Base-by-base conservation (phyloP, 2,888 invertebrate species). In the Parapristionchus giblindavisi region DNA sequence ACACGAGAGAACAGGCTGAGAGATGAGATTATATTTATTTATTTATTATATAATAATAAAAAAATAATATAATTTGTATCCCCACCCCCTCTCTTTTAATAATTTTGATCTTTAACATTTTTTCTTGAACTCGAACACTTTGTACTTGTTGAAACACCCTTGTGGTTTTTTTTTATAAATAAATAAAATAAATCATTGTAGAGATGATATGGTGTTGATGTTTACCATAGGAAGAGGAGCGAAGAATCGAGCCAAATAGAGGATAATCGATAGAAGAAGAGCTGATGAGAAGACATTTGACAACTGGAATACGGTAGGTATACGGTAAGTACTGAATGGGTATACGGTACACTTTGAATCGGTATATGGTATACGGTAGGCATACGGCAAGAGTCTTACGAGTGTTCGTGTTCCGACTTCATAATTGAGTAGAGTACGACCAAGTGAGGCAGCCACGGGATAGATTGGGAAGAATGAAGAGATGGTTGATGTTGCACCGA, bases 401-500 rank as follows among this genome's bases (percentile, higher is more conserved):
- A 94, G 94, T 0, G 95, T 94, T 86, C 92, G 93, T 48, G 94
- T 93, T 21, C 96, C 96, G 0, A 94, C 93, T 81, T 92, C 91
- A 84, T 94, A 93, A 86, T 95, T 95, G 68, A 96, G 94, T 27
- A 91, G 82, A 76, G 90, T 90, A 75, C 91, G 84, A 21, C 90
- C 90, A 75, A 91, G 84, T 2, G 91, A 90, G 29, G 89, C 90
- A 11, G 89, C 88, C 21, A 89, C 87, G 3, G 89, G 89, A 82
- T 89, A 90, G 70, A 89, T 89, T 14, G 89, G 88, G 84, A 90
- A 90, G 83, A 90, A 89, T 1, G 90, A 89, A 17, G 93, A 92
- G 75, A 93, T 89, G 54, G 93, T 88, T 87, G 94, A 93, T 61
- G 92, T 91, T 11, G 91, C 65, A 0, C 85, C 84, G 1, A 87